phyloP scores from a whole-genome alignment of 1,140 invertebrate genomes.

The Dendroctonus valens region DNA sequence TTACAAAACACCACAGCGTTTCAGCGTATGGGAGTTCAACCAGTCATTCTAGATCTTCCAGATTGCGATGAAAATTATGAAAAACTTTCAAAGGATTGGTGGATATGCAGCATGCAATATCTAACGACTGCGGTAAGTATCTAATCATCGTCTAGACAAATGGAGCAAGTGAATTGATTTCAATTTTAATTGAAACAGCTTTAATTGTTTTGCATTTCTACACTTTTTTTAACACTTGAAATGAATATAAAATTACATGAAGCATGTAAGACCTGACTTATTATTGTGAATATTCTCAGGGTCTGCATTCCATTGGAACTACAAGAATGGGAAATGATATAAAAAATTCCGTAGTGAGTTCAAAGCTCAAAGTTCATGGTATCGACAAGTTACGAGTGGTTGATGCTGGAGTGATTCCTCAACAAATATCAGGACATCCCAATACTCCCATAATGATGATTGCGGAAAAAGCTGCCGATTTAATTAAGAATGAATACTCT shows the following conservation, averaged over 20 bases:
- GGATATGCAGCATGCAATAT: slow-evolving; percentile 15
- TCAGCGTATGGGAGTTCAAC: slow-evolving; percentile 40
- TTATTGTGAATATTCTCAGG: neutral
- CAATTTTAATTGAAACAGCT: too few species aligned
- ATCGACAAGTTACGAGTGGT: slow-evolving; percentile 51
- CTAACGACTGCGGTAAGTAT: neutral
- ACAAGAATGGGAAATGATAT: slow-evolving; percentile 61
- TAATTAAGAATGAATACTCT: slow-evolving; percentile 4
- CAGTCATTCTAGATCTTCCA: slow-evolving; percentile 26
- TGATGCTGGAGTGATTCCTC: slow-evolving; percentile 48
- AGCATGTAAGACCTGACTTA: too few species aligned
- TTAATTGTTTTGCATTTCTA: too few species aligned
- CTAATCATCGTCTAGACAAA: neutral
- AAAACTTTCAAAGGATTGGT: slow-evolving; percentile 20
- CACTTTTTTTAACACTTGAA: neutral
- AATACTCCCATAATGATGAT: slow-evolving; percentile 56
- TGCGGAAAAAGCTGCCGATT: slow-evolving; percentile 38
- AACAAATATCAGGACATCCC: slow-evolving; percentile 52
- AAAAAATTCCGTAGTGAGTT: slow-evolving; percentile 52
- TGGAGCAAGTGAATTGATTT: too few species aligned
- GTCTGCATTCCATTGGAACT: slow-evolving; percentile 56
- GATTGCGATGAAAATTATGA: slow-evolving; percentile 18
- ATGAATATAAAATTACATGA: too few species aligned
- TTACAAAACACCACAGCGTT: neutral
- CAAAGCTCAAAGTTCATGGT: slow-evolving; percentile 49